Base-by-base conservation (phyloP, 2,797 vertebrate species). In the Chaetophractus vellerosus region DNA sequence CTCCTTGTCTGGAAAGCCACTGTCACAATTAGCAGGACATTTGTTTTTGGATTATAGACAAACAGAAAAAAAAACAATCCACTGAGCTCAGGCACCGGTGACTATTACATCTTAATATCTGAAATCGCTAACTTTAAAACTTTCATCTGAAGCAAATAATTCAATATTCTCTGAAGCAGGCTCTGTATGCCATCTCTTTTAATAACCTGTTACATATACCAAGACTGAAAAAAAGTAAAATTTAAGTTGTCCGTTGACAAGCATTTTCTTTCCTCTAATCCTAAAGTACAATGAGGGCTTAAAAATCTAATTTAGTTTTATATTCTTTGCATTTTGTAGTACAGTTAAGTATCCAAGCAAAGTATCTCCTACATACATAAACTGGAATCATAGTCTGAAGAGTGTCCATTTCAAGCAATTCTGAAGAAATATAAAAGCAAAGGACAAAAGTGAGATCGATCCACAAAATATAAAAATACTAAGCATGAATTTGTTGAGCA, bases 81-180 rank as follows among this genome's bases (percentile, higher is more conserved):
- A 69, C 18, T 3, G 50, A 88, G 59, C 76, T 95, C 36, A 64
- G 41, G 48, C 52, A 48, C 64, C 36, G 14, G 24, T 64, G 68
- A 91, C 48, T 75, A 68, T 15, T 88, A 64, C 16, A 90, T 86
- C 31, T 92, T 52, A 64, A 2, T 52, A 59, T 91, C 57, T 91
- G 76, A 88, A 85, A 88, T 92, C 66, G 74, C 45, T 82, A 93
- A 83, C 31, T 96, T 90, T 48, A 71, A 92, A 95, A 75, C 61
- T 36, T 81, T 38, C 48, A 75, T 93, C 71, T 68, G 55, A 90
- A 95, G 91, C 80, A 83, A 91, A 86, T 50, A 92, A 36, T 84
- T 93, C 23, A 71, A 1, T 38, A 45, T 18, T 83, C 57, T 88
- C 63, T 48, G 64, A 94, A 45, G 52, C 64, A 71, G 6, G 16